phyloP scores from a whole-genome alignment of 1,140 invertebrate species.

The Conus ventricosus region DNA sequence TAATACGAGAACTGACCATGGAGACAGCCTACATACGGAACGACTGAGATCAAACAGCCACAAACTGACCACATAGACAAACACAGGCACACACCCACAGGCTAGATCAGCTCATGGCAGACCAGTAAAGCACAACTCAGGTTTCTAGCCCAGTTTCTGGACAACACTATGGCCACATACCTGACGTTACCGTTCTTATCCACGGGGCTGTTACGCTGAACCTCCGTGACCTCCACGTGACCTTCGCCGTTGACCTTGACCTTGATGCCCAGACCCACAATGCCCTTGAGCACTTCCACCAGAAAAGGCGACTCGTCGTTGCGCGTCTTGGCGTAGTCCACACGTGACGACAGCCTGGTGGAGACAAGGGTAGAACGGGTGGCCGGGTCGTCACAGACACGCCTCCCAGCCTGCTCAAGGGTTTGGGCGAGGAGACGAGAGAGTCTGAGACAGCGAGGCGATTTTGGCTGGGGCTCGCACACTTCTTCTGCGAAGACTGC shows the following conservation, averaged over 20 bases:
- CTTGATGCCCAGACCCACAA: slow-evolving; percentile 66
- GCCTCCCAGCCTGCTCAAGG: slow-evolving; percentile 12
- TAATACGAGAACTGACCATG: too few species aligned
- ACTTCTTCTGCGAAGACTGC: neutral
- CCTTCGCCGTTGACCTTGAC: slow-evolving; percentile 55
- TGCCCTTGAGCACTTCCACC: slow-evolving; percentile 65
- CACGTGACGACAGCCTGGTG: neutral
- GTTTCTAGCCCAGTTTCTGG: neutral
- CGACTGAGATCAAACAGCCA: too few species aligned
- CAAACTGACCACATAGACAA: too few species aligned
- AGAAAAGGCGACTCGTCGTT: slow-evolving; percentile 59
- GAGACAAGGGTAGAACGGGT: neutral
- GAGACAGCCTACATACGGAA: too few species aligned
- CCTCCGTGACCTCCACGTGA: slow-evolving; percentile 55
- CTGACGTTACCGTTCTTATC: slow-evolving; percentile 62
- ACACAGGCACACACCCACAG: too few species aligned
- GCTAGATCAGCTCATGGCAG: too few species aligned
- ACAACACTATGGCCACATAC: slow-evolving; percentile 44
- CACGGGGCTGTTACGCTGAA: slow-evolving; percentile 61
- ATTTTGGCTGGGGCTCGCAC: neutral
- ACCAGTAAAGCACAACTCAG: too few species aligned
- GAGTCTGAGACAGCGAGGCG: neutral
- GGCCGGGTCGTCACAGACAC: neutral
- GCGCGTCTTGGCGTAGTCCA: slow-evolving; percentile 46
- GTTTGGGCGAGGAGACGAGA: neutral